Evolutionary conservation across 2,888 invertebrate genomes (phyloP), one percentile per base, ranked within the genome.

Genomic region (Nematopogon swammerdamellus): DNA sequence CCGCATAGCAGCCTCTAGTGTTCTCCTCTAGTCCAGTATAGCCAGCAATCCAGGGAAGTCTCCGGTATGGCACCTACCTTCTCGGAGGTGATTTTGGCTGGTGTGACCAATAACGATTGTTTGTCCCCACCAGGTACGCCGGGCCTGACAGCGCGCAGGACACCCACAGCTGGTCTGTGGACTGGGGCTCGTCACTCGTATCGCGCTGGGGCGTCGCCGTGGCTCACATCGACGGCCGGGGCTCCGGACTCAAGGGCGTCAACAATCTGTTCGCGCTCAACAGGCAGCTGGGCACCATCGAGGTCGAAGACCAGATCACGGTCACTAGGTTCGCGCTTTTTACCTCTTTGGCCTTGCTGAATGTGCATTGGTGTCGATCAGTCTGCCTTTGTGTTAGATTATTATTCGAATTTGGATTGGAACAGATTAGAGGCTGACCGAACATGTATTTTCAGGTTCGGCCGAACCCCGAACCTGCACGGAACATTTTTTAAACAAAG

Each of bases 111-210:
- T n/a, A n/a, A n/a, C n/a, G n/a, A n/a, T n/a, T n/a, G n/a, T n/a
- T n/a, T n/a, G n/a, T n/a, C n/a, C n/a, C n/a, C n/a, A n/a, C n/a
- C 68, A 93, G 92, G 4, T 95, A 97, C 66, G 97, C 89, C 3
- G 97, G 97, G 4, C 97, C 97, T 1, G 93, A 93, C 61, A 89
- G 93, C 1, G 90, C 89, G 60, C 83, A 89, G 60, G 95, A 96
- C 6, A 85, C 87, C 1, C 88, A 93, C 59, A 86, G 86, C 62
- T 97, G 92, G 82, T 81, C 80, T 54, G 64, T 95, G 18, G 91
- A 91, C 64, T 96, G 95, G 94, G 92, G 92, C 51, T 88, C 90
- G 42, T 95, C 94, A 59, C 80, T 97, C 46, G 87, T 91, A 17
- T 88, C 90, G 17, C 88, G 91, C 52, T 89, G 88, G 68, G 89